Evolutionary conservation across 2,888 invertebrate genomes (phyloP), one percentile per base, ranked within the genome.

Genomic region (Aplocera efformata): DNA sequence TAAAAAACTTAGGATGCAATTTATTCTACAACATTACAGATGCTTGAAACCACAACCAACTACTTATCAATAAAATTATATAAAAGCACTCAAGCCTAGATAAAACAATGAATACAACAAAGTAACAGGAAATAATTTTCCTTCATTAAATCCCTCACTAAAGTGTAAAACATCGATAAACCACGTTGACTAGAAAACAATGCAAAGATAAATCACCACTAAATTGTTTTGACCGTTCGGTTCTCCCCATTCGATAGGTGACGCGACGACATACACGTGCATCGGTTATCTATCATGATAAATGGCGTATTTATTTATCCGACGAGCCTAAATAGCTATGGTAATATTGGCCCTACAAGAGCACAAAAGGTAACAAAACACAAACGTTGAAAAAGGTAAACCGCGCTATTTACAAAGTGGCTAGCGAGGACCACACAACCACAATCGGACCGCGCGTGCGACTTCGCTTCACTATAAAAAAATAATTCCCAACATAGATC

Each of bases 321-420:
- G 81, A 79, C 80, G 82, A 84, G 77, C 83, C 79, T 88, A 86
- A 88, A 88, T 88, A 85, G 86, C 86, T 86, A 85, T 86, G 86
- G 88, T 86, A 88, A 86, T 88, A 88, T 88, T 86, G 83, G 84
- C 79, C 79, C 81, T 88, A 88, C 84, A 85, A 86, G 80, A 83
- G 84, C 84, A 86, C 88, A 88, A 88, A 88, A 88, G 86, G 88
- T 86, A 86, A 88, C 88, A 88, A 88, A 88, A 88, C 88, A 88
- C 84, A 86, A 85, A 85, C 85, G 86, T 88, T 82, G 86, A 86
- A 88, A 86, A 88, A 88, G 86, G 86, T 84, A 86, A 86, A 88
- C 86, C 88, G 88, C 88, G 85, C 84, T 88, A 88, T 88, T 88
- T 88, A 88, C 88, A 88, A 88, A 88, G 86, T 86, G 88, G 86